These are phyloP conservation scores for Isaurus tuberculatus DNA, from an alignment of 92 coral and sea anemone genomes.

Conservation along the genomic window DNA sequence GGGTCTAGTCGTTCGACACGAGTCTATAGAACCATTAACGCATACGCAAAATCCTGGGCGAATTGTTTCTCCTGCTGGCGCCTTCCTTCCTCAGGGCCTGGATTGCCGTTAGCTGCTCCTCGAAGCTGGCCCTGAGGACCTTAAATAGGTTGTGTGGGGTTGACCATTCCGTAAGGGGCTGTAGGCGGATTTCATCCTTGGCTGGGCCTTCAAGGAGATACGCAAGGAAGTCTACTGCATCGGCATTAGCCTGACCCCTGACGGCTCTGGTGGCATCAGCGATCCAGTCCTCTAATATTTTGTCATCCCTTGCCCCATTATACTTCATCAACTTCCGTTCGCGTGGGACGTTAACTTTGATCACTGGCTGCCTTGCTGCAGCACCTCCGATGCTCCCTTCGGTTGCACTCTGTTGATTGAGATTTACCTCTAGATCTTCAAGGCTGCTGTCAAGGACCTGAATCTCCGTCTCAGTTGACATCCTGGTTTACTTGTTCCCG, in stretches of 20 bases:
- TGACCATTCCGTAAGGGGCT: conserved; percentile 43
- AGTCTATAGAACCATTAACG: conserved; percentile 39
- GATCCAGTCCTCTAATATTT: not conserved
- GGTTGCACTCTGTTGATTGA: too few species aligned
- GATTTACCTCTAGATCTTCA: too few species aligned
- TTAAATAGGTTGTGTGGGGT: conserved; percentile 4
- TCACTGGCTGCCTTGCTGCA: too few species aligned
- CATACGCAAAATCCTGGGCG: conserved; percentile 31
- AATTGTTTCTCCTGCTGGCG: conserved; percentile 27
- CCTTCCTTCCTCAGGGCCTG: conserved; percentile 49
- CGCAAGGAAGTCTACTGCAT: too few species aligned
- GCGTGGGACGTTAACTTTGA: too few species aligned
- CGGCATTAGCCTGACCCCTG: too few species aligned
- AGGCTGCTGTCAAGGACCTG: too few species aligned
- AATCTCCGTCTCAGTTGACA: not conserved
- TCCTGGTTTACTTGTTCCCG: not conserved
- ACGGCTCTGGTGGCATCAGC: not conserved
- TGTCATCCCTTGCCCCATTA: not conserved
- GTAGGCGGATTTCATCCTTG: conserved; percentile 51
- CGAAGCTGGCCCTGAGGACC: conserved; percentile 19
- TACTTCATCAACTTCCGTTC: too few species aligned
- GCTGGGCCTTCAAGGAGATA: conserved; percentile 68
- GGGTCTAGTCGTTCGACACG: conserved; percentile 32
- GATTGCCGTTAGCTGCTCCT: conserved; percentile 29
- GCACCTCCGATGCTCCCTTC: too few species aligned